Conservation (phyloP, 1,140 invertebrate species). For the Physella acuta region DNA sequence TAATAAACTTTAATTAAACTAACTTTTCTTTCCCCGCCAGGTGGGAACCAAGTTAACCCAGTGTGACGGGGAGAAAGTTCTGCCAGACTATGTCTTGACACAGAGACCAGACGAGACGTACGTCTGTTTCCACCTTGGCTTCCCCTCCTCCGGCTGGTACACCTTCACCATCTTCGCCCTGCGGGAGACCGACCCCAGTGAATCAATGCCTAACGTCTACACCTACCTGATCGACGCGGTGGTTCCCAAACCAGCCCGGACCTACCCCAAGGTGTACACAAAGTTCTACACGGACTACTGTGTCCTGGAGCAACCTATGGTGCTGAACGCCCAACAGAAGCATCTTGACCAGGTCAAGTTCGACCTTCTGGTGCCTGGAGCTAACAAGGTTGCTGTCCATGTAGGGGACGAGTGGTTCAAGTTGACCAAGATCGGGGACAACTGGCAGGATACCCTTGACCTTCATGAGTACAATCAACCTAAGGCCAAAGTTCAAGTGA, state of each 20-base stretch:
- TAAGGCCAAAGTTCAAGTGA: conserved; percentile 45
- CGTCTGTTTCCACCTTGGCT: conserved; percentile 40
- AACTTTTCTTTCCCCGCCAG: no score
- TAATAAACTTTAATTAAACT: no score
- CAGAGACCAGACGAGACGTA: conserved; percentile 34
- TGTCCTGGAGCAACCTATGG: conserved; percentile 45
- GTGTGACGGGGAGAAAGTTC: conserved; percentile 35
- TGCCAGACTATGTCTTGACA: conserved; percentile 44
- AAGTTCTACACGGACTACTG: conserved; percentile 58
- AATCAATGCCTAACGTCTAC: conserved; percentile 53
- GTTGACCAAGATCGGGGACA: conserved; percentile 35
- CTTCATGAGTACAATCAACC: conserved; percentile 38
- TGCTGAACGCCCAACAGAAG: conserved; percentile 33
- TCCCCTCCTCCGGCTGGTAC: conserved; percentile 50
- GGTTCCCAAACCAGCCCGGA: conserved; percentile 33
- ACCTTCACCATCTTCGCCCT: conserved; percentile 56
- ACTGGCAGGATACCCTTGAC: conserved; percentile 43
- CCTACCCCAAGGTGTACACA: conserved; percentile 54
- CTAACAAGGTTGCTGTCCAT: conserved; percentile 51
- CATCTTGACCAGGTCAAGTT: conserved; percentile 27
- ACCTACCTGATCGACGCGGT: conserved; percentile 54
- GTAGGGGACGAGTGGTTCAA: conserved; percentile 52
- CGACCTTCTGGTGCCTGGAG: conserved; percentile 41
- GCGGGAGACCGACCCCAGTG: conserved; percentile 38
- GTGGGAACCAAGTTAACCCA: conserved; percentile 13